Evolutionary conservation across 2,797 vertebrate genomes (phyloP), one percentile per base, ranked within the genome.

Genomic region (Chromobotia macracanthus): DNA sequence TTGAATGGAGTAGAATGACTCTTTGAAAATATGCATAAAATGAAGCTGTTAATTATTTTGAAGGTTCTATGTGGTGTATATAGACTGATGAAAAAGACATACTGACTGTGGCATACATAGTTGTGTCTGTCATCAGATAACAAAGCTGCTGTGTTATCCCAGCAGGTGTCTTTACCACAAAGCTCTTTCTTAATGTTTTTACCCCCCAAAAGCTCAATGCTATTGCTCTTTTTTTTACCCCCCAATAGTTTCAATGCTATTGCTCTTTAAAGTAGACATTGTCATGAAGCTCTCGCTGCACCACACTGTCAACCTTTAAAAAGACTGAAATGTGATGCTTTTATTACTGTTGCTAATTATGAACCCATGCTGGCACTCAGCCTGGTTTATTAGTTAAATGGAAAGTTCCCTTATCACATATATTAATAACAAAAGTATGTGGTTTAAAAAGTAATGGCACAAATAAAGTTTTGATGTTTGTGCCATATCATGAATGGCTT

Each of bases 321-420:
- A 12, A 13, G 38, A 16, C 9, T 58, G 16, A 72, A 25, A 72
- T 60, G 10, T 13, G 15, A 72, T 46, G 19, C 41, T 44, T 44
- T 44, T 44, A 21, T 72, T 72, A 38, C 38, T 72, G 55, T 46
- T 72, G 10, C 55, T 72, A 28, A 60, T 44, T 28, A 41, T 41
- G 38, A 41, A 74, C 25, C 19, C 25, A 31, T 19, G 12, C 31
- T 15, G 31, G 28, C 35, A 25, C 18, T 13, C 5, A 53, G 51
- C 50, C 44, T 63, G 41, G 25, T 74, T 63, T 21, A 63, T 61
- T 74, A 46, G 46, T 21, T 21, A 56, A 56, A 56, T 56, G 1
- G 2, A 53, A 8, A 8, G 51, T 56, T 56, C 53, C 50, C 16
- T 31, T 6, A 9, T 23, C 41, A 60, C 58, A 35, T 31, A 35